Conservation (phyloP, 2,888 invertebrate genomes). For the Steinernema hermaphroditum region DNA sequence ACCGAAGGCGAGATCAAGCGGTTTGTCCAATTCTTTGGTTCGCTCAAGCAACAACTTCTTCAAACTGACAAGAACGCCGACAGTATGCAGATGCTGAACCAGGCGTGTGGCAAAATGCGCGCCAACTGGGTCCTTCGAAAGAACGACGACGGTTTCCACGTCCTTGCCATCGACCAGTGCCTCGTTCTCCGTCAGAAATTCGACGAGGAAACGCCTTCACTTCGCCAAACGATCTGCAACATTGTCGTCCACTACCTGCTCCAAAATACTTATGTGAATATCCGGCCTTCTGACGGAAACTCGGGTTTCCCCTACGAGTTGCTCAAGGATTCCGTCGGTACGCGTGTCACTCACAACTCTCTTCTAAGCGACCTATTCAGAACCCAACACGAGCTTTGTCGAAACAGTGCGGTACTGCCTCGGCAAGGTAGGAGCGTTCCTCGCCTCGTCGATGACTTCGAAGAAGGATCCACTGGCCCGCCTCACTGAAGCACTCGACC, state of each 20-base stretch:
- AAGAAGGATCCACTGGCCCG: neutral
- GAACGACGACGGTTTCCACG: neutral
- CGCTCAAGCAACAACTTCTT: neutral
- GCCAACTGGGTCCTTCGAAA: neutral
- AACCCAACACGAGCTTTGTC: neutral
- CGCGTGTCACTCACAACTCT: neutral
- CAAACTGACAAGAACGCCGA: constrained; percentile 16
- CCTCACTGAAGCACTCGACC: constrained; percentile 11
- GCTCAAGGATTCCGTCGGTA: neutral
- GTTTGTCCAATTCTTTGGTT: neutral
- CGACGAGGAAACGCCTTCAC: neutral
- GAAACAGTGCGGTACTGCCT: neutral
- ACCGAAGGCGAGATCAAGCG: neutral
- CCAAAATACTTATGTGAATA: neutral
- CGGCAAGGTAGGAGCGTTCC: constrained; percentile 5
- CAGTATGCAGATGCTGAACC: constrained; percentile 19
- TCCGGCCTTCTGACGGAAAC: neutral
- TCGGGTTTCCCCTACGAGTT: neutral
- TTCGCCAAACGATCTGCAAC: neutral
- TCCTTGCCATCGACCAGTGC: neutral
- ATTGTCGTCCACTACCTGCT: neutral
- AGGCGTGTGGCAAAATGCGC: constrained; percentile 2
- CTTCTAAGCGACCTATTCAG: neutral
- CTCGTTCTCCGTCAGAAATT: constrained; percentile 1
- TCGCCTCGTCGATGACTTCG: constrained; percentile 7